Percentiles rank a stretch among this genome's conserved stretches.
Evolutionary conservation across 2,113 vertebrate genomes (phyloP).

Genomic region (Mohoua ochrocephala): DNA sequence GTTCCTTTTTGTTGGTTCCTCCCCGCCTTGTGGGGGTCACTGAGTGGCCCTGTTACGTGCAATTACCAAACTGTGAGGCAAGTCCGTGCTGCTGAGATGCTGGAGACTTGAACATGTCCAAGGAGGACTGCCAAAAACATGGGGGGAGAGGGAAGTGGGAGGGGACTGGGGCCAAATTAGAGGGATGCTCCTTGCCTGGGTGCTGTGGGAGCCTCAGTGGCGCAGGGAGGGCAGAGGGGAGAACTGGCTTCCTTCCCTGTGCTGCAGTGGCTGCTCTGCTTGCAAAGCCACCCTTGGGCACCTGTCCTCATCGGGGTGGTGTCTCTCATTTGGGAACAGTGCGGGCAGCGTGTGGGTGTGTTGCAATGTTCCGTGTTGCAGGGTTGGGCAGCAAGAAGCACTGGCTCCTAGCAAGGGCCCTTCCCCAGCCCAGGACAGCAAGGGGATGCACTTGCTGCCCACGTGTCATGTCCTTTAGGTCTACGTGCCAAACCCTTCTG

Average conservation of each 20-base stretch:
- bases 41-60: conserved; percentile 36
- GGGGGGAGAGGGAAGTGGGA: background rate
- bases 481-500: background rate
- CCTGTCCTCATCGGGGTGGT: background rate
- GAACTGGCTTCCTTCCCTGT: background rate
- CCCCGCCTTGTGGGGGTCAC: background rate
- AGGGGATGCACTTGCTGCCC: background rate
- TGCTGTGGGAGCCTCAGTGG: background rate
- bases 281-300: background rate
- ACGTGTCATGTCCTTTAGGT: rapidly evolving
- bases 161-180: background rate
- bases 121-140: background rate
- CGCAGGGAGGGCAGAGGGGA: background rate
- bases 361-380: background rate
- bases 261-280: background rate
- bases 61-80: conserved; percentile 62
- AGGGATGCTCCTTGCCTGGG: background rate
- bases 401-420: background rate
- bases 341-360: rapidly evolving
- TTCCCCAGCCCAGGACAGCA: background rate
- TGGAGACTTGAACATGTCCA: background rate
- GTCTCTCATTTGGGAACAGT: background rate
- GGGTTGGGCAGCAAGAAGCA: background rate
- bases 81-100: conserved; percentile 50
- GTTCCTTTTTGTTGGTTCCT: background rate